Conservation (phyloP, 2,113 vertebrate species). For the Smithornis capensis region DNA sequence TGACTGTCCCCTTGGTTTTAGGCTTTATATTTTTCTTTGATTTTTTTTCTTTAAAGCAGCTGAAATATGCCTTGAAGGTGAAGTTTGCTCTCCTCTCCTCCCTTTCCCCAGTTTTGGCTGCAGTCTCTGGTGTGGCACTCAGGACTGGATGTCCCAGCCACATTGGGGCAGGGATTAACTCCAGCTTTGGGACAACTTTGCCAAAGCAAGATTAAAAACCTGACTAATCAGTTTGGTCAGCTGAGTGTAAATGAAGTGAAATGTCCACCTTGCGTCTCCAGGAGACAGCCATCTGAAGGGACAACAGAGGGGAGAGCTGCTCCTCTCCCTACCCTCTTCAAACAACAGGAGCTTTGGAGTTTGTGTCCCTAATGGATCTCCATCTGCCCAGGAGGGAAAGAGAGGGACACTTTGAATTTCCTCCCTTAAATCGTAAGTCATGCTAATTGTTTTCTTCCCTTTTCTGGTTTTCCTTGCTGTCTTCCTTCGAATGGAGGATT, state of each 20-base stretch:
- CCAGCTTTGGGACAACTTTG: background rate
- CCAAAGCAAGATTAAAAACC: background rate
- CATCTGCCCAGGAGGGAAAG: background rate
- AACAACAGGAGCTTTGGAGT: background rate
- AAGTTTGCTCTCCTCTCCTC: background rate
- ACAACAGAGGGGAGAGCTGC: background rate
- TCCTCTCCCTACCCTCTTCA: background rate
- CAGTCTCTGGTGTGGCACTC: background rate
- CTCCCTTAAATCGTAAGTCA: background rate
- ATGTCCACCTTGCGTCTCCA: background rate
- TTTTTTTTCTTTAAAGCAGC: background rate
- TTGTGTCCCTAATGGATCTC: background rate
- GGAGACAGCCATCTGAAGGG: background rate
- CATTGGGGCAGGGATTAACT: background rate
- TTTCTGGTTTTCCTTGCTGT: background rate
- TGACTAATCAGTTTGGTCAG: background rate
- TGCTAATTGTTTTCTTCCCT: background rate
- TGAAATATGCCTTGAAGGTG: background rate
- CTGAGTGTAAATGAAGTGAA: background rate
- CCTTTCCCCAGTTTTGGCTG: background rate
- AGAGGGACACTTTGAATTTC: background rate
- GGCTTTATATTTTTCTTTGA: background rate
- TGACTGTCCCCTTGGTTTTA: background rate
- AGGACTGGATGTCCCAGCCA: background rate
- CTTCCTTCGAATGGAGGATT: background rate